These are phyloP conservation scores for Leptatherina wallacei DNA, from an alignment of 2,797 vertebrate genomes.

Conservation along the genomic window DNA sequence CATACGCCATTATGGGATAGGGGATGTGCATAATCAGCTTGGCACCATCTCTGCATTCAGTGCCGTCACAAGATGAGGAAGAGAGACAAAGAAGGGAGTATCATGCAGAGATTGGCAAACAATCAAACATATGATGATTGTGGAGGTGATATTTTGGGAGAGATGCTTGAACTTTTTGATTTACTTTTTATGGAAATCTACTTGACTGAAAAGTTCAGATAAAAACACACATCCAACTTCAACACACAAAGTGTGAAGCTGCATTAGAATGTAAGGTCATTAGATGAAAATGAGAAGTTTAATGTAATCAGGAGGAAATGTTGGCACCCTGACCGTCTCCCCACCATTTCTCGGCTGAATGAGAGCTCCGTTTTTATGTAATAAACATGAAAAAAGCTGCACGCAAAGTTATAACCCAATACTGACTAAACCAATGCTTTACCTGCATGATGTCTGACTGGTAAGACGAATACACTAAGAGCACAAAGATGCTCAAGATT, in stretches of 20 bases:
- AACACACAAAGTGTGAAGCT: not conserved
- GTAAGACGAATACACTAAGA: not conserved
- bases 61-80: slow-evolving; percentile 41
- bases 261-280: not conserved
- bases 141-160: not conserved
- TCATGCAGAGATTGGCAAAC: slow-evolving; percentile 31
- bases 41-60: slow-evolving; percentile 61
- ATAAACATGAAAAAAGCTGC: not conserved
- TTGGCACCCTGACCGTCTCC: not conserved
- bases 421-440: not conserved
- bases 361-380: too few relatives aligned
- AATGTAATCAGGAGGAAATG: not conserved
- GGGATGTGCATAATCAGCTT: slow-evolving; percentile 67
- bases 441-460: not conserved
- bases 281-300: too few relatives aligned
- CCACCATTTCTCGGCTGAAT: too few relatives aligned
- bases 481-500: not conserved
- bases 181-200: slow-evolving; percentile 8
- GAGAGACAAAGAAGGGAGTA: slow-evolving; percentile 35
- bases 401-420: not conserved
- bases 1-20: slow-evolving; percentile 57
- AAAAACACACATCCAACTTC: not conserved
- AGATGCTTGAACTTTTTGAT: slow-evolving; percentile 14
- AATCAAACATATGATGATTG: slow-evolving; percentile 22
- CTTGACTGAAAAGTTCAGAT: not conserved